A percentile compares a stretch with the other conserved stretches of the same genome.
phyloP scores from a whole-genome alignment of 2,888 invertebrate species.

The Rhamphomyia laevipes region DNA sequence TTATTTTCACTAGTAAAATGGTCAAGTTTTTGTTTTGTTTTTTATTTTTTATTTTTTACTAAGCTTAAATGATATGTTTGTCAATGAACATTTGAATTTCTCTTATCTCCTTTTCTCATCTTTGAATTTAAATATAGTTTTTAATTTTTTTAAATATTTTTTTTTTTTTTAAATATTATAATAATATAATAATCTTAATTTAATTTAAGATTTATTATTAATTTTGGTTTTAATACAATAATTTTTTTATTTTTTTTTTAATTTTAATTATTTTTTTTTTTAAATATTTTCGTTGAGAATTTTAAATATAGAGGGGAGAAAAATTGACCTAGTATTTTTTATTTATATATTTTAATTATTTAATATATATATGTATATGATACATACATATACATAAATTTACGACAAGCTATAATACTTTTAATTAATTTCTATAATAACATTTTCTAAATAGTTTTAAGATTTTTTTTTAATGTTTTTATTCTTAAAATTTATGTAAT shows the following conservation, averaged over 20 bases:
- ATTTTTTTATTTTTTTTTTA: not conserved
- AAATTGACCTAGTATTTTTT: too few species aligned
- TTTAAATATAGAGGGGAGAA: too few species aligned
- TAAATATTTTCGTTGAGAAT: constrained; percentile 2
- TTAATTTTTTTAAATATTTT: too few species aligned
- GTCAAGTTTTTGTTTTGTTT: constrained; percentile 14
- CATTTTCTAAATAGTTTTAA: too few species aligned
- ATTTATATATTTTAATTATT: too few species aligned
- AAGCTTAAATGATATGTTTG: constrained; percentile 19
- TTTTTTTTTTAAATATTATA: too few species aligned
- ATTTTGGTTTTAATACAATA: constrained; percentile 1
- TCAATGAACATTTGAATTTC: constrained; percentile 13
- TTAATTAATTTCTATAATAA: too few species aligned
- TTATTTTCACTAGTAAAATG: constrained; percentile 15
- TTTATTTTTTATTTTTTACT: constrained; percentile 12
- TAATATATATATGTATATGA: too few species aligned
- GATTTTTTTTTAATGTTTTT: too few species aligned
- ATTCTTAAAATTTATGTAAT: too few species aligned
- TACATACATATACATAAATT: too few species aligned
- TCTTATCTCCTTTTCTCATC: constrained; percentile 5
- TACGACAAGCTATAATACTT: too few species aligned
- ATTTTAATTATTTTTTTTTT: not conserved
- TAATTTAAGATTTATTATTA: constrained; percentile 1
- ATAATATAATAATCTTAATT: not conserved
- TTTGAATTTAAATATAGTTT: not conserved